Percentiles rank a stretch among this genome's conserved stretches.
Evolutionary conservation across 2,797 vertebrate species (phyloP).

Genomic region (Falco biarmicus): DNA sequence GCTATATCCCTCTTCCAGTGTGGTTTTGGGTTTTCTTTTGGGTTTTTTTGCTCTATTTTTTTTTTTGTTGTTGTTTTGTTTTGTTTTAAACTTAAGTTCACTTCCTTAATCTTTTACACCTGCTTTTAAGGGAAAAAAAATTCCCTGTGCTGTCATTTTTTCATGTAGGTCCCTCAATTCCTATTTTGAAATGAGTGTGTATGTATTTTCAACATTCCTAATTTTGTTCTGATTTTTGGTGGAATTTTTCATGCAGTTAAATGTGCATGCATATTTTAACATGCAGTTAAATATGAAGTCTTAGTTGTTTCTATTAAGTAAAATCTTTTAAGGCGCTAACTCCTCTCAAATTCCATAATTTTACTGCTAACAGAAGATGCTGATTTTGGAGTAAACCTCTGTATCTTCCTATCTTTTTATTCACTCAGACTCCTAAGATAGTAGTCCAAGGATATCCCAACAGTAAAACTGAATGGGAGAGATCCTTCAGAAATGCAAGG

Average conservation of each 20-base stretch:
- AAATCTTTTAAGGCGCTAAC: background rate
- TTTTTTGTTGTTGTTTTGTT: too few species aligned
- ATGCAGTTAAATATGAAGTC: background rate
- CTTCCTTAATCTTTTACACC: background rate
- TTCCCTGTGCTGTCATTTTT: background rate
- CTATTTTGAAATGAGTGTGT: background rate
- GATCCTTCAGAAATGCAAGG: background rate
- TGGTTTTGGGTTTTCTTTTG: background rate
- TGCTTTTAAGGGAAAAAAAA: background rate
- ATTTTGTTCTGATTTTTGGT: background rate
- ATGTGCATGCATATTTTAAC: background rate
- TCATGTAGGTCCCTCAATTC: background rate
- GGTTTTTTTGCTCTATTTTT: too few species aligned
- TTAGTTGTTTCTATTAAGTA: background rate
- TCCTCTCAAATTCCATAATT: background rate
- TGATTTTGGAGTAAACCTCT: background rate
- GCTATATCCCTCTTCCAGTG: background rate
- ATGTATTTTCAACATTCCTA: background rate
- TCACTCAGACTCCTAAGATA: background rate
- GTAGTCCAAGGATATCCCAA: background rate
- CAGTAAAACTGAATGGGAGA: background rate
- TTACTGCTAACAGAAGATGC: background rate
- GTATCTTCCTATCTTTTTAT: background rate
- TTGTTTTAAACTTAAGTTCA: background rate
- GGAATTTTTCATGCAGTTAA: constrained; percentile 20